A percentile compares a stretch with the other conserved stretches of the same genome.
Conservation (phyloP, 2,797 vertebrate species). For the Bovichtus variegatus region DNA sequence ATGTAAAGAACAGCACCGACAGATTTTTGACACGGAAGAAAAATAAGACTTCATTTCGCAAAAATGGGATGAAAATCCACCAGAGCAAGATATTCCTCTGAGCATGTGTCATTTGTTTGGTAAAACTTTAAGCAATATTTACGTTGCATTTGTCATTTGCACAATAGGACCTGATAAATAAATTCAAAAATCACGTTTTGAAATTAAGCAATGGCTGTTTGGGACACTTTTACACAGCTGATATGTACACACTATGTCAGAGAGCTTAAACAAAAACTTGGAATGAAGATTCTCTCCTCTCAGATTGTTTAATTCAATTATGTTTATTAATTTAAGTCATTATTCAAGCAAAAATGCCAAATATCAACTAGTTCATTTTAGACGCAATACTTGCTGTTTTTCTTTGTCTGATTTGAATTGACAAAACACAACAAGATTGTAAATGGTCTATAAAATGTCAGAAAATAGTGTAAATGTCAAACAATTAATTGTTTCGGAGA, state of each 20-base stretch:
- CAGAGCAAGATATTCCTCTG: background rate
- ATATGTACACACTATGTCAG: background rate
- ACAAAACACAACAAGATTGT: background rate
- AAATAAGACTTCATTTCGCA: slow-evolving; percentile 19
- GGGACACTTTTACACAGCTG: background rate
- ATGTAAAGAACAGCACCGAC: slow-evolving; percentile 9
- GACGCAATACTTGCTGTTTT: background rate
- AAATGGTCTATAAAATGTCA: background rate
- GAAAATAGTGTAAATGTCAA: background rate
- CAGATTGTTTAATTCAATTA: background rate
- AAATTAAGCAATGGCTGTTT: background rate
- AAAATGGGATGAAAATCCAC: background rate
- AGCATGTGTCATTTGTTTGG: background rate
- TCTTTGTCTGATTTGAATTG: background rate
- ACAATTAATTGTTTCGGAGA: slow-evolving; percentile 3
- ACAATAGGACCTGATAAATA: background rate
- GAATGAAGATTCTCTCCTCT: background rate
- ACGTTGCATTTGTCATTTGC: background rate
- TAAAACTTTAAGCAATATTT: background rate
- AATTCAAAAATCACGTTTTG: background rate
- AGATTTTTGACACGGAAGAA: slow-evolving; percentile 18
- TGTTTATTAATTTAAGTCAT: background rate
- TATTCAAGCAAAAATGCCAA: background rate
- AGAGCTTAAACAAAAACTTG: background rate
- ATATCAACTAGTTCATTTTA: background rate